Evolutionary conservation across 2,797 vertebrate species (phyloP), one percentile per base, ranked within the genome.

Genomic region (Rhinella marina): DNA sequence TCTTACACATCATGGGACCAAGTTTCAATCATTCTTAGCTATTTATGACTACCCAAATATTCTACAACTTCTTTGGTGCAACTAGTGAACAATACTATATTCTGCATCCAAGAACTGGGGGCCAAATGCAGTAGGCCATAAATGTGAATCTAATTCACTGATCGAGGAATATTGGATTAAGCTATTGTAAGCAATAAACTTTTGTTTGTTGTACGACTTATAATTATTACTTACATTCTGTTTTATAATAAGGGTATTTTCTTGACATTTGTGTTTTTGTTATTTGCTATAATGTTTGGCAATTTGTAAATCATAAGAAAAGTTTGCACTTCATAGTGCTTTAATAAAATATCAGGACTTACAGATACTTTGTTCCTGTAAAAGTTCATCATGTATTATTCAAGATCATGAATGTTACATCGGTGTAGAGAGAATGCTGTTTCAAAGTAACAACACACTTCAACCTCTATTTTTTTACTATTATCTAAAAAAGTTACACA

Each of bases 341-440:
- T 79, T 68, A 81, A 80, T 80, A 86, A 81, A 84, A 41, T 80
- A 61, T 70, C 50, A 86, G 52, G 62, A 85, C 83, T 75, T 75
- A 85, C 54, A 68, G 41, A 32, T 81, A 86, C 27, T 86, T 80
- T 80, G 85, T 72, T 76, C 83, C 68, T 72, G 85, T 81, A 32
- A 87, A 87, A 81, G 78, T 87, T 87, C 66, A 81, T 56, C 54
- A 81, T 81, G 27, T 72, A 81, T 81, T 87, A 87, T 87, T 87
- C 56, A 87, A 54, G 78, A 87, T 87, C 78, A 87, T 87, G 68
- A 87, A 87, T 72, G 73, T 87, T 87, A 81, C 66, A 81, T 87
- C 81, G 52, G 52, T 86, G 62, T 56, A 29, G 64, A 86, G 52
- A 86, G 72, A 86, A 81, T 81, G 59, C 29, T 86, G 59, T 56